These are phyloP conservation scores for Ovis canadensis DNA, from an alignment of 2,113 vertebrate species.

Conservation along the genomic window DNA sequence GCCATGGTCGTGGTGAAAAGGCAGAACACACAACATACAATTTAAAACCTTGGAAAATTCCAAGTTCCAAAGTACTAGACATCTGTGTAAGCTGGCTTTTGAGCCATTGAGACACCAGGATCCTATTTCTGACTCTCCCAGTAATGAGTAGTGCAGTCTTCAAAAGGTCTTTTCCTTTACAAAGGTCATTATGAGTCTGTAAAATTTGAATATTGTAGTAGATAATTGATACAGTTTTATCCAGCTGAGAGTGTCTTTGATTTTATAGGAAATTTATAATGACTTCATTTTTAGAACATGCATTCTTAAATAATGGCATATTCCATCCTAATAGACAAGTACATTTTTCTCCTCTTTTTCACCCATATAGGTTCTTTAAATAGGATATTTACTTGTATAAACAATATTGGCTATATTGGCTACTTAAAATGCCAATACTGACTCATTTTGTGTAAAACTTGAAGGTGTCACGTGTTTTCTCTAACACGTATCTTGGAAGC, in stretches of 20 bases:
- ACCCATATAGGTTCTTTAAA: not conserved
- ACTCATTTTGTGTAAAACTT: not conserved
- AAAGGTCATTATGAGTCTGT: not conserved
- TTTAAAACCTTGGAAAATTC: not conserved
- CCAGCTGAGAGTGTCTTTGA: not conserved
- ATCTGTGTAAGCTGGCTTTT: not conserved
- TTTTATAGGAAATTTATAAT: not conserved
- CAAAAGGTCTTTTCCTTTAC: conserved; percentile 4
- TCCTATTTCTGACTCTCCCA: not conserved
- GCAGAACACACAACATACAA: not conserved
- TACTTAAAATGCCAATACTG: conserved; percentile 18
- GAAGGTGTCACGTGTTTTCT: not conserved
- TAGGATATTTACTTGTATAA: not conserved
- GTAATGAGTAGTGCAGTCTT: not conserved
- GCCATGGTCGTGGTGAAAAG: not conserved
- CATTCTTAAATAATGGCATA: not conserved
- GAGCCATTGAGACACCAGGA: not conserved
- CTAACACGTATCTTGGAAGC: not conserved
- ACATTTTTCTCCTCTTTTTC: not conserved
- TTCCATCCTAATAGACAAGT: not conserved
- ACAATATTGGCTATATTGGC: not conserved
- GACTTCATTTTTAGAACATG: not conserved
- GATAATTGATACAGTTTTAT: not conserved
- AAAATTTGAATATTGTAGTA: not conserved
- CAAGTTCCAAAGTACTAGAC: not conserved